phyloP scores from a whole-genome alignment of 2,888 invertebrate genomes.

The Acanthoscelides obtectus region DNA sequence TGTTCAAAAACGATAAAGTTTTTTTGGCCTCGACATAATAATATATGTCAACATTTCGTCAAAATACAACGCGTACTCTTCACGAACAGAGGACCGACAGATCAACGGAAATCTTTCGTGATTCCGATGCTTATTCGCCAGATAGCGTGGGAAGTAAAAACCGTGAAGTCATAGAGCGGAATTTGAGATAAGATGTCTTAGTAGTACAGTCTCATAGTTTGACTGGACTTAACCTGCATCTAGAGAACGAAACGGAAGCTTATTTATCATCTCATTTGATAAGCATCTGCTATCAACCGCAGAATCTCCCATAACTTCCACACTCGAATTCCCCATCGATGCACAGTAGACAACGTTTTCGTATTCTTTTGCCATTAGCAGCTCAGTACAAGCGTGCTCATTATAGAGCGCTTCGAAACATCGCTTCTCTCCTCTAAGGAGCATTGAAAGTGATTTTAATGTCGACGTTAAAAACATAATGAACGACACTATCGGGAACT shows the following conservation, averaged over 20 bases:
- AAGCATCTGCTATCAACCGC: background rate
- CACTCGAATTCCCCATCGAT: background rate
- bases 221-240: background rate
- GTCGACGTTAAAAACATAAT: constrained; percentile 6
- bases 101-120: too few relatives aligned
- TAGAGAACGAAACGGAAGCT: background rate
- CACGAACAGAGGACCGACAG: too few relatives aligned
- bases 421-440: background rate
- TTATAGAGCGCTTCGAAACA: background rate
- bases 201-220: too few relatives aligned
- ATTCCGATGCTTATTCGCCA: too few relatives aligned
- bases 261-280: background rate
- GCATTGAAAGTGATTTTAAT: constrained; percentile 3
- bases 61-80: too few relatives aligned
- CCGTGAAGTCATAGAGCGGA: too few relatives aligned
- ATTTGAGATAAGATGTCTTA: too few relatives aligned
- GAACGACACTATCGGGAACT: constrained; percentile 16
- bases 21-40: too few relatives aligned
- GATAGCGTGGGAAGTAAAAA: too few relatives aligned
- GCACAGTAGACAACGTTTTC: background rate
- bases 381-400: background rate
- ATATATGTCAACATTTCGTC: too few relatives aligned
- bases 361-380: background rate
- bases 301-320: background rate
- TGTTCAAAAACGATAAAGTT: too few relatives aligned